A percentile compares a stretch with the other conserved stretches of the same genome.
These are phyloP conservation scores for Silurus meridionalis DNA, from an alignment of 2,113 vertebrate genomes.

Conservation along the genomic window DNA sequence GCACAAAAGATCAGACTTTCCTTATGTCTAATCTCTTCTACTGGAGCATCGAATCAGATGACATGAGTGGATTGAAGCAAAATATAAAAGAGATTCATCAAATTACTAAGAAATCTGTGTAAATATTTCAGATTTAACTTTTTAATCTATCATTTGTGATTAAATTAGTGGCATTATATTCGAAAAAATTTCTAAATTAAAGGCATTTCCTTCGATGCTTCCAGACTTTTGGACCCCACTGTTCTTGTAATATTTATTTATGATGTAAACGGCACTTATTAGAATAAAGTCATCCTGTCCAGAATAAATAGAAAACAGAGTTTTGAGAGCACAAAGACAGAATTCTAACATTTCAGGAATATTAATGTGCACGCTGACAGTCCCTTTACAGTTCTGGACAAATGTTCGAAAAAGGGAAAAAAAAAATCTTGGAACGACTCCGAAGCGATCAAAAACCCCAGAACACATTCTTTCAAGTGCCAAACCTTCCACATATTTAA, in stretches of 20 bases:
- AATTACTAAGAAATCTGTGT: neutral
- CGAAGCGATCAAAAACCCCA: slow-evolving; percentile 27
- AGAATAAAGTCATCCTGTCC: neutral
- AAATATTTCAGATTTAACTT: neutral
- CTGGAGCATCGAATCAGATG: neutral
- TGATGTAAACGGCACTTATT: neutral
- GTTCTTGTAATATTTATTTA: neutral
- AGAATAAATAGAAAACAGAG: slow-evolving; percentile 1
- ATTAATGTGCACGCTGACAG: slow-evolving; percentile 29
- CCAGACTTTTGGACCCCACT: neutral
- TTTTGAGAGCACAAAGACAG: neutral
- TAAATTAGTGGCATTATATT: neutral
- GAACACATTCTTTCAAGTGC: neutral
- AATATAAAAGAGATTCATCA: neutral
- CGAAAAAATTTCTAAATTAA: neutral
- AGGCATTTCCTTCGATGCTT: neutral
- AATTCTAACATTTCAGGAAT: slow-evolving; percentile 12
- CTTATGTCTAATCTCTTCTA: neutral
- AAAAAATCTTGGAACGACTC: slow-evolving; percentile 17
- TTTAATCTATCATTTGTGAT: neutral
- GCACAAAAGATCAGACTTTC: neutral
- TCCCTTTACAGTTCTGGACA: slow-evolving; percentile 20
- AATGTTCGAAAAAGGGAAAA: neutral
- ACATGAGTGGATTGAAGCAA: too few relatives aligned
- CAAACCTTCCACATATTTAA: slow-evolving; percentile 38